Conservation (phyloP, 2,113 vertebrate species). For the Scartelaos histophorus region DNA sequence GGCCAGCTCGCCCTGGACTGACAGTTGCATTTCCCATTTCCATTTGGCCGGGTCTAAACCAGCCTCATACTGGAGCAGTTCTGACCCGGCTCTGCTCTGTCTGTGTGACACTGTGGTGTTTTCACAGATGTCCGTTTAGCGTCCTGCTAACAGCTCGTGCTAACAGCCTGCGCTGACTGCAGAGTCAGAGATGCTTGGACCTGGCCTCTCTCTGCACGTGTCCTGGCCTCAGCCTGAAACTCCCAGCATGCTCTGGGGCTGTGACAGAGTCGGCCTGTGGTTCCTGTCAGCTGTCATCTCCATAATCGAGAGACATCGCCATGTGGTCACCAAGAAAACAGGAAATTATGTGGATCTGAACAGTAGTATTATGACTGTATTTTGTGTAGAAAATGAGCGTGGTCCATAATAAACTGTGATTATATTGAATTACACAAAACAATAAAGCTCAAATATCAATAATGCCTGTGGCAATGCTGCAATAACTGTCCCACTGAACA, state of each 20-base stretch:
- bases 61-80: slow-evolving; percentile 2
- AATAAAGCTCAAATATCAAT: background rate
- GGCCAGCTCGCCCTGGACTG: no score
- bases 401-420: no score
- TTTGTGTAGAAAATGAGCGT: no score
- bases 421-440: no score
- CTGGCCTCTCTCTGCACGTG: slow-evolving; percentile 55
- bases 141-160: slow-evolving; percentile 66
- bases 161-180: background rate
- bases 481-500: background rate
- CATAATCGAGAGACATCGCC: slow-evolving; percentile 44
- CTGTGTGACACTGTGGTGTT: slow-evolving; percentile 29
- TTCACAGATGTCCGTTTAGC: slow-evolving; percentile 82
- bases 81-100: slow-evolving; percentile 43
- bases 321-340: background rate
- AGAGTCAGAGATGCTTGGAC: slow-evolving; percentile 67
- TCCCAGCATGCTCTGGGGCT: slow-evolving; percentile 32
- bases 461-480: background rate
- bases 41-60: background rate
- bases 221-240: slow-evolving; percentile 38
- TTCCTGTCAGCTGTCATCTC: slow-evolving; percentile 43
- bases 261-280: slow-evolving; percentile 47
- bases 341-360: background rate
- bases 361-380: background rate
- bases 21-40: no score